Percentiles rank a stretch among this genome's conserved stretches.
These are phyloP conservation scores for Aplochiton taeniatus DNA, from an alignment of 2,797 vertebrate species.

Conservation along the genomic window DNA sequence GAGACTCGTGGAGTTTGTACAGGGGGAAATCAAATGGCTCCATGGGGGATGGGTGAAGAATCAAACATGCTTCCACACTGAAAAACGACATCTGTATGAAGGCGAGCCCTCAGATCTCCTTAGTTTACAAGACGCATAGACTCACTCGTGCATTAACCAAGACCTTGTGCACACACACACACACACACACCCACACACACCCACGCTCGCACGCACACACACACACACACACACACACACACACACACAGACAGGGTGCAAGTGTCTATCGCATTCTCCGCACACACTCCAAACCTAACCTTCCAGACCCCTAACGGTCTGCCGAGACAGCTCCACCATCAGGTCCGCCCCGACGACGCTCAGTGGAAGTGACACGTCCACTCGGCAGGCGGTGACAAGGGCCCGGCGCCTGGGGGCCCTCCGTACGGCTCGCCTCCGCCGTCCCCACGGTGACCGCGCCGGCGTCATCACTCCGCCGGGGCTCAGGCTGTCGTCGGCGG, in stretches of 20 bases:
- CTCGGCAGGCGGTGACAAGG: background rate
- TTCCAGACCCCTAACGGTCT: too few species aligned
- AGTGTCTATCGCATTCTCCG: background rate
- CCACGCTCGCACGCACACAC: slow-evolving; percentile 25
- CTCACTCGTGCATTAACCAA: too few species aligned
- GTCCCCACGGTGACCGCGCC: slow-evolving; percentile 23
- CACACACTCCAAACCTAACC: too few species aligned
- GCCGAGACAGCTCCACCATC: too few species aligned
- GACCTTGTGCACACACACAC: too few species aligned
- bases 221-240: slow-evolving; percentile 4
- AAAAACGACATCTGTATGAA: background rate
- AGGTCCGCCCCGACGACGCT: background rate
- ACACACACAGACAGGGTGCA: background rate
- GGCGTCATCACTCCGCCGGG: slow-evolving; percentile 35
- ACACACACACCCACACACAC: background rate
- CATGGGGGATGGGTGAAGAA: slow-evolving; percentile 11
- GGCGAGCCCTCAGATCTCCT: too few species aligned
- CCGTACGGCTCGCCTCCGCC: background rate
- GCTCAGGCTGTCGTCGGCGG: slow-evolving; percentile 38
- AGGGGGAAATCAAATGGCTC: slow-evolving; percentile 15
- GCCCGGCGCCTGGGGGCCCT: slow-evolving; percentile 11
- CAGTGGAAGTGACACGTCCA: background rate
- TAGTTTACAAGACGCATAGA: too few species aligned
- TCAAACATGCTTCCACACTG: slow-evolving; percentile 7
- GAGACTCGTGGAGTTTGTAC: slow-evolving; percentile 22